phyloP scores from a whole-genome alignment of 2,888 invertebrate genomes.

The Epinotia nisella region DNA sequence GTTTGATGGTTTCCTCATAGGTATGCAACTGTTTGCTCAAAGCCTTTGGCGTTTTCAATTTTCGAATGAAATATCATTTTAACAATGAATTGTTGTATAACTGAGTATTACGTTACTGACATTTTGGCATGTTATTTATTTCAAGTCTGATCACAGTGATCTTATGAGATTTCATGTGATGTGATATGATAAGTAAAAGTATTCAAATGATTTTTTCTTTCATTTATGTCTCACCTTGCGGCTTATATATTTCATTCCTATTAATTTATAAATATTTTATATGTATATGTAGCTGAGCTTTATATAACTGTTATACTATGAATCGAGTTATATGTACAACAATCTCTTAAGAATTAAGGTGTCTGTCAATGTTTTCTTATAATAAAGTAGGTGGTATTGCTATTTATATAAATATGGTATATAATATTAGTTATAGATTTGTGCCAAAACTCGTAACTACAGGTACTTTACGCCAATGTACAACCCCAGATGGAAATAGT shows the following conservation, averaged over 20 bases:
- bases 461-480: conserved; percentile 71
- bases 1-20: conserved; percentile 63
- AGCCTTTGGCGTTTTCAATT: conserved; percentile 55
- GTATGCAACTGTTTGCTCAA: conserved; percentile 80
- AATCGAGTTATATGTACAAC: conserved; percentile 53
- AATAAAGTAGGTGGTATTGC: conserved; percentile 37
- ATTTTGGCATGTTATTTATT: conserved; percentile 50
- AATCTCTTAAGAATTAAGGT: conserved; percentile 33
- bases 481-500: conserved; percentile 56
- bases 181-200: conserved; percentile 74
- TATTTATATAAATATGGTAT: conserved; percentile 54
- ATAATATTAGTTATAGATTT: conserved; percentile 62
- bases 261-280: conserved; percentile 59
- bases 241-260: conserved; percentile 54
- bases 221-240: conserved; percentile 61
- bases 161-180: conserved; percentile 76
- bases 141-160: conserved; percentile 65
- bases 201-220: conserved; percentile 71
- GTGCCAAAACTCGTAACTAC: conserved; percentile 78
- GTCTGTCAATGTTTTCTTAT: conserved; percentile 39
- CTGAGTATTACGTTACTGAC: conserved; percentile 55
- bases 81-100: conserved; percentile 51
- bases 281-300: conserved; percentile 70
- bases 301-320: conserved; percentile 58
- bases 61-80: conserved; percentile 36